phyloP scores from a whole-genome alignment of 2,113 vertebrate species.

The Cyanistes caeruleus region DNA sequence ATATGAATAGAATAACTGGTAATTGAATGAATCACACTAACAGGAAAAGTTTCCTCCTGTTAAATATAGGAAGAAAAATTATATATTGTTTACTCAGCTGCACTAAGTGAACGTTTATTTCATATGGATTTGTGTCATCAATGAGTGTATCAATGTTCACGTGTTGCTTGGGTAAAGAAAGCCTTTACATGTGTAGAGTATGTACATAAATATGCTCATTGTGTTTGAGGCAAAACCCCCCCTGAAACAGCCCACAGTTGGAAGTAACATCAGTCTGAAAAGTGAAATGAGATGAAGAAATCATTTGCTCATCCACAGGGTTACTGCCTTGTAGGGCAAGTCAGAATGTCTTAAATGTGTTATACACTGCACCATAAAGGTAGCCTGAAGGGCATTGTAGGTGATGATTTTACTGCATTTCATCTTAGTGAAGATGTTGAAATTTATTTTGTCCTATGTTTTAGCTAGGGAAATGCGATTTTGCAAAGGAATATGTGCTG shows the following conservation, averaged over 20 bases:
- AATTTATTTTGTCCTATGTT: not conserved
- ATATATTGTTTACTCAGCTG: not conserved
- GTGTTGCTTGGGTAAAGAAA: not conserved
- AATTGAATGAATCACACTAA: not conserved
- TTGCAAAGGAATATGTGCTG: not conserved
- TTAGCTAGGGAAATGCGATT: not conserved
- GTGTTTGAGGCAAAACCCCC: not conserved
- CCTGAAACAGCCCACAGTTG: rapidly evolving
- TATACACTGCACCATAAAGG: not conserved
- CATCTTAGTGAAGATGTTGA: not conserved
- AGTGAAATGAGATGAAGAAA: not conserved
- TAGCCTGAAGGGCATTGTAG: not conserved
- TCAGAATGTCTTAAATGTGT: not conserved
- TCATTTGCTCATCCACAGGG: not conserved
- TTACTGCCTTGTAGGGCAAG: not conserved
- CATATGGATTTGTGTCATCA: not conserved
- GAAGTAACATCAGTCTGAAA: not conserved
- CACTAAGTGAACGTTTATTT: not conserved
- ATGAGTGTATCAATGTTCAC: not conserved
- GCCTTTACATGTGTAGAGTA: rapidly evolving
- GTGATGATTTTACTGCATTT: not conserved
- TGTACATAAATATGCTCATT: not conserved
- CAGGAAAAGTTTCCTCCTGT: not conserved
- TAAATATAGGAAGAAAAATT: not conserved
- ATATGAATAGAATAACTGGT: not conserved